phyloP scores from a whole-genome alignment of 2,888 invertebrate species.

The Neoaliturus tenellus region DNA sequence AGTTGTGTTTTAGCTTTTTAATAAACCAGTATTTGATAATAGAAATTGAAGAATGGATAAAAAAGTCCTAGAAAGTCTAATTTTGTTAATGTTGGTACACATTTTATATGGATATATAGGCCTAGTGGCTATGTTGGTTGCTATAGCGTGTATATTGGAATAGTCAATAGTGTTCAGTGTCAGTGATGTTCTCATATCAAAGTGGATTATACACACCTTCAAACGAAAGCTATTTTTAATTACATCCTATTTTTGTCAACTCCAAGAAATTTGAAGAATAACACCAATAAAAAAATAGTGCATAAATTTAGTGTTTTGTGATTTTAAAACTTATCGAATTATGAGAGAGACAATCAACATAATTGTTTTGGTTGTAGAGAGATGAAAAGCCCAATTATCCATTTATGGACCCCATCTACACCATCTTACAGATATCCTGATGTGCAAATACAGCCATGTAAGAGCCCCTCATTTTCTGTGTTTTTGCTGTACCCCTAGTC shows the following conservation, averaged over 20 bases:
- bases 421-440: no score
- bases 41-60: no score
- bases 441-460: no score
- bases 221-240: not conserved
- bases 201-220: not conserved
- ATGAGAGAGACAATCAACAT: not conserved
- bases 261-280: not conserved
- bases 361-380: not conserved
- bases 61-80: no score
- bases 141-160: not conserved
- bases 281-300: slow-evolving; percentile 21
- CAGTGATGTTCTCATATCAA: not conserved
- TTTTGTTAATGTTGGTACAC: no score
- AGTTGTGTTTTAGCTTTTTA: not conserved
- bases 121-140: not conserved
- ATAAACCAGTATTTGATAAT: no score
- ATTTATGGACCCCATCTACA: no score
- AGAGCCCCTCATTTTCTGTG: no score
- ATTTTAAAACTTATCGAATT: not conserved
- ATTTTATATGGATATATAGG: no score
- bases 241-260: not conserved
- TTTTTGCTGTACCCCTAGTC: no score
- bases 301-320: not conserved
- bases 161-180: not conserved
- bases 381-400: no score